These are phyloP conservation scores for Ceriagrion tenellum DNA, from an alignment of 2,888 invertebrate genomes.

Conservation along the genomic window DNA sequence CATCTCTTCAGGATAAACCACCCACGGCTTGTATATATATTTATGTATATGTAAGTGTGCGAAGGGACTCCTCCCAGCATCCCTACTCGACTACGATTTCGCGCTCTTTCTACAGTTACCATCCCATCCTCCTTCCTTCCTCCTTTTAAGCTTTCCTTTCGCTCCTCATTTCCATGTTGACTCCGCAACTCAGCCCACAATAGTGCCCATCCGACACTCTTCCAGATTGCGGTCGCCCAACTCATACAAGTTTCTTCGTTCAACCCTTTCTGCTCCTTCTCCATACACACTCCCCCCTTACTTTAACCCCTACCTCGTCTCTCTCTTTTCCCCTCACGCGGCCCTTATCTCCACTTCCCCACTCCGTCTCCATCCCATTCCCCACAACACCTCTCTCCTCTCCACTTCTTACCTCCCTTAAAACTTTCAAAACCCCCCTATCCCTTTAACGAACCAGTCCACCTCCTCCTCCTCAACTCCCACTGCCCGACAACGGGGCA, in stretches of 20 bases:
- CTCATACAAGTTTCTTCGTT: not conserved
- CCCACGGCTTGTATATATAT: not conserved
- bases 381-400: not conserved
- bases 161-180: slow-evolving; percentile 12
- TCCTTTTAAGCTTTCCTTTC: not conserved
- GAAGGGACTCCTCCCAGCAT: not conserved
- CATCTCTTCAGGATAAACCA: not conserved
- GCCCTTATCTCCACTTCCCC: not conserved
- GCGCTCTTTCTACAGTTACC: not conserved
- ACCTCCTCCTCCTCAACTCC: not conserved
- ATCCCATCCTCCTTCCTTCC: not conserved
- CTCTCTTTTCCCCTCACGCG: not conserved
- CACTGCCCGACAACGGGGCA: not conserved
- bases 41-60: not conserved
- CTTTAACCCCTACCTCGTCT: not conserved
- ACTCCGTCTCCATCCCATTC: not conserved
- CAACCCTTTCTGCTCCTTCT: not conserved
- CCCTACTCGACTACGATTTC: no score
- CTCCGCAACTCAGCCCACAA: not conserved
- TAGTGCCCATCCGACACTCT: slow-evolving; percentile 31
- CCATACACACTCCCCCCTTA: not conserved
- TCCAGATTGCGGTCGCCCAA: slow-evolving; percentile 33
- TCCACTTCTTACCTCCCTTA: not conserved
- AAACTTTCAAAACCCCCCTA: not conserved
- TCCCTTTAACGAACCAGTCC: not conserved